Base-by-base conservation (phyloP, 1,140 invertebrate species). In the Anastatus disparis region DNA sequence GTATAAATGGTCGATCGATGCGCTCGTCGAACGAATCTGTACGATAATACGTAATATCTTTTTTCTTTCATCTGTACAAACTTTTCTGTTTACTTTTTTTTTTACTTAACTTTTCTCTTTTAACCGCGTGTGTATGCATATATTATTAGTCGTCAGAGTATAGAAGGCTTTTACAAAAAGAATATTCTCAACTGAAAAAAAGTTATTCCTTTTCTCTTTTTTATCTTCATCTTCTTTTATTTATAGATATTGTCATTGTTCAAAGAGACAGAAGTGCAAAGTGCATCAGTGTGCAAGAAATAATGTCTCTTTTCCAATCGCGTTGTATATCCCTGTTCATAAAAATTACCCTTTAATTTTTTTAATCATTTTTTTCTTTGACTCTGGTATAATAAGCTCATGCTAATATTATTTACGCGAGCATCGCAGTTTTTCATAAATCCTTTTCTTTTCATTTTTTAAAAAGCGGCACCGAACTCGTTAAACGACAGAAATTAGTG, bases 211-310 rank as follows among this genome's bases (percentile, higher is more conserved):
- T n/a, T n/a, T n/a, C n/a, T n/a, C n/a, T n/a, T n/a, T n/a, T n/a
- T n/a, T n/a, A n/a, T n/a, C n/a, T 61, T 42, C 24, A 8, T 52
- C 20, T 50, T 31, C 29, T n/a, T 56, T 56, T 53, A 31, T 2
- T n/a, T 48, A 53, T 56, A 63, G 38, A 70, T 70, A 70, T 70
- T 70, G 68, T 69, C 66, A 69, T 69, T 24, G 66, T 69, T 69
- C 31, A 42, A n/a, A 50, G 22, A 38, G 55, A 46, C 29, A 27
- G 13, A 53, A n/a, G 38, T 24, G 10, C 13, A 15, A 22, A 35
- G 40, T 38, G 22, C 17, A 2, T 2, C 29, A n/a, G n/a, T n/a
- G n/a, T n/a, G n/a, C n/a, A n/a, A n/a, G n/a, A n/a, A n/a, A n/a
- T n/a, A n/a, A n/a, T n/a, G n/a, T n/a, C n/a, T n/a, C n/a, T n/a